These are phyloP conservation scores for Galleria mellonella DNA, from an alignment of 1,140 invertebrate species.

Conservation along the genomic window DNA sequence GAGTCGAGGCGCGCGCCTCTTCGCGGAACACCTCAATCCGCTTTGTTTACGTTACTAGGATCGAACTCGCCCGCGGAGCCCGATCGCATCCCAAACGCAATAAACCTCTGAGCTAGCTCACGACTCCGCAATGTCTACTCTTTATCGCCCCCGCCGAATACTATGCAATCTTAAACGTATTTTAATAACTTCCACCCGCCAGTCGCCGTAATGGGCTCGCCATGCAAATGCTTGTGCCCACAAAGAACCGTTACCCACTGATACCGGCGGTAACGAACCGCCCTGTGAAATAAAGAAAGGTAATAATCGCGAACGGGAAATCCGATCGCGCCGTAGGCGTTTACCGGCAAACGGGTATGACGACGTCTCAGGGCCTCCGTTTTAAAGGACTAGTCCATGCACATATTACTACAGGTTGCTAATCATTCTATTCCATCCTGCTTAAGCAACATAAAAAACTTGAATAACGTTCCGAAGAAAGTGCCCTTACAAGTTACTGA, in stretches of 20 bases:
- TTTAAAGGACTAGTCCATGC: slow-evolving; percentile 5
- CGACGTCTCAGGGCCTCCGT: slow-evolving; percentile 12
- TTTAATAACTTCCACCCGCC: slow-evolving; percentile 59
- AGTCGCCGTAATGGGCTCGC: slow-evolving; percentile 43
- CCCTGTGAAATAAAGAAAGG: slow-evolving; percentile 56
- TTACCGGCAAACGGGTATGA: slow-evolving; percentile 14
- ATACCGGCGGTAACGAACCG: slow-evolving; percentile 46
- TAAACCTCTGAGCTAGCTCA: slow-evolving; percentile 56
- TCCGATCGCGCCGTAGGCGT: slow-evolving; percentile 39
- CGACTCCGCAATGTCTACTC: slow-evolving; percentile 53
- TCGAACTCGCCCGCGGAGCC: slow-evolving; percentile 24
- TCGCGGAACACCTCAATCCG: slow-evolving; percentile 37
- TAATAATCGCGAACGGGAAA: slow-evolving; percentile 56
- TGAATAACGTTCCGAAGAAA: slow-evolving; percentile 39
- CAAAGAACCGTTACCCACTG: slow-evolving; percentile 43
- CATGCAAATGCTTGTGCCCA: slow-evolving; percentile 58
- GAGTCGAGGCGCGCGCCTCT: slow-evolving; percentile 15
- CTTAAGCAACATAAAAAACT: slow-evolving; percentile 35
- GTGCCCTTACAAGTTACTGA: slow-evolving; percentile 39
- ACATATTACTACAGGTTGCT: slow-evolving; percentile 20
- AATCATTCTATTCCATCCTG: slow-evolving; percentile 20
- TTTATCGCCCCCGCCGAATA: slow-evolving; percentile 53
- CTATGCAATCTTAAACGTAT: slow-evolving; percentile 55
- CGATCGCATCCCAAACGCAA: slow-evolving; percentile 52
- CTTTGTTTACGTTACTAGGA: slow-evolving; percentile 42